Percentiles rank a stretch among this genome's conserved stretches.
These are phyloP conservation scores for Colletes gigas DNA, from an alignment of 1,140 invertebrate species.

Conservation along the genomic window DNA sequence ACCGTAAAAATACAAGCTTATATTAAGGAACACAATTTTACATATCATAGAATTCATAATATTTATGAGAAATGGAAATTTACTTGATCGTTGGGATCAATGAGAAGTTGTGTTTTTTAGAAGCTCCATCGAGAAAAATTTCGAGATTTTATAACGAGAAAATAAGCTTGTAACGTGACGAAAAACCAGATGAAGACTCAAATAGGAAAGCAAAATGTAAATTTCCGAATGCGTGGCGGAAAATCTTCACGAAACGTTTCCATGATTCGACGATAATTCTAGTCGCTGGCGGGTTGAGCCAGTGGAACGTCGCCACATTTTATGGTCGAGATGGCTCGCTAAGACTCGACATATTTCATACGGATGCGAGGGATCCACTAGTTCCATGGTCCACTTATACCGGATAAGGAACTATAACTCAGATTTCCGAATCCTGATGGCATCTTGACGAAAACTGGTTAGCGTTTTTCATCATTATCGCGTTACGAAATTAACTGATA, in stretches of 20 bases:
- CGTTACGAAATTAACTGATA: conserved; percentile 16
- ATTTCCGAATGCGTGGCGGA: background rate
- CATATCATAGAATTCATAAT: too few species aligned
- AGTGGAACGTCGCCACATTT: conserved; percentile 37
- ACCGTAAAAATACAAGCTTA: too few species aligned
- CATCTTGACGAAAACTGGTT: background rate
- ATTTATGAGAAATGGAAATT: too few species aligned
- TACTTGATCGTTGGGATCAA: too few species aligned
- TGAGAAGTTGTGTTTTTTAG: too few species aligned
- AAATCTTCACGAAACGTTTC: conserved; percentile 37
- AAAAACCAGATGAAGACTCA: background rate
- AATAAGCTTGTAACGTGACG: background rate
- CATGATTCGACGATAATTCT: conserved; percentile 50
- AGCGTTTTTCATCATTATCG: conserved; percentile 11
- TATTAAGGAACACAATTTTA: too few species aligned
- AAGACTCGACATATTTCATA: conserved; percentile 48
- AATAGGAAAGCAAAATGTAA: background rate
- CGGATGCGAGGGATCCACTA: conserved; percentile 32
- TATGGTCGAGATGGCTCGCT: conserved; percentile 27
- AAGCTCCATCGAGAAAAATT: too few species aligned
- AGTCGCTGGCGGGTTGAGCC: conserved; percentile 25
- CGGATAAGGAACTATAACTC: conserved; percentile 34
- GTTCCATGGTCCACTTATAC: conserved; percentile 37
- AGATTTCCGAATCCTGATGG: conserved; percentile 32
- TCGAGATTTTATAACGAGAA: too few species aligned